Base-by-base conservation (phyloP, 2,888 invertebrate species). In the Glaucopsyche alexis region DNA sequence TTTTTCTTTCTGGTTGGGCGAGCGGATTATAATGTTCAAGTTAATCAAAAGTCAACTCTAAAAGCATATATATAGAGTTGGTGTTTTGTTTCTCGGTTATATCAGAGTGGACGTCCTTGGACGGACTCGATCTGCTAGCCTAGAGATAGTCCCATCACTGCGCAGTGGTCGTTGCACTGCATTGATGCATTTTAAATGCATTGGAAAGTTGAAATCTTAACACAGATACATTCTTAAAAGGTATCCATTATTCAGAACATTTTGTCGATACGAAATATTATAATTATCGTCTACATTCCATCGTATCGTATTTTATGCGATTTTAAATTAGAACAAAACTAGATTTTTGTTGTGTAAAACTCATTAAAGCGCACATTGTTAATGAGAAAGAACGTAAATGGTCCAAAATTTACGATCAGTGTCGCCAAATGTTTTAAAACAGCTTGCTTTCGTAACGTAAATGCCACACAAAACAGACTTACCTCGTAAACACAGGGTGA, bases 91-190 rank as follows among this genome's bases (percentile, higher is more conserved):
- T 74, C 80, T 83, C 84, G 84, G 87, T 85, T 86, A 84, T 79
- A 78, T 72, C 73, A 81, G 84, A 92, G 88, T 91, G 91, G 92
- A 91, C 90, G 93, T 92, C 93, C 93, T 93, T 93, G 92, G 87
- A 90, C 89, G 92, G 92, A 93, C 92, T 88, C 90, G 93, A 93
- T 92, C 92, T 90, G 93, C 93, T 91, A 90, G 89, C 83, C 85
- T 83, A 88, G 91, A 91, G 90, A 91, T 87, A 88, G 91, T 88
- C 89, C 88, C 90, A 87, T 85, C 87, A 82, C 82, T 78, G 87
- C 86, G 84, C 81, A 84, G 85, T 92, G 92, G 92, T 92, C 92
- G 92, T 92, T 93, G 92, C 92, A 92, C 92, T 89, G 89, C 88
- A 86, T 86, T 85, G 86, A 88, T 87, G 88, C 90, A 86, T 88